Conservation (phyloP, 2,113 vertebrate genomes). For the Pimephales promelas region DNA sequence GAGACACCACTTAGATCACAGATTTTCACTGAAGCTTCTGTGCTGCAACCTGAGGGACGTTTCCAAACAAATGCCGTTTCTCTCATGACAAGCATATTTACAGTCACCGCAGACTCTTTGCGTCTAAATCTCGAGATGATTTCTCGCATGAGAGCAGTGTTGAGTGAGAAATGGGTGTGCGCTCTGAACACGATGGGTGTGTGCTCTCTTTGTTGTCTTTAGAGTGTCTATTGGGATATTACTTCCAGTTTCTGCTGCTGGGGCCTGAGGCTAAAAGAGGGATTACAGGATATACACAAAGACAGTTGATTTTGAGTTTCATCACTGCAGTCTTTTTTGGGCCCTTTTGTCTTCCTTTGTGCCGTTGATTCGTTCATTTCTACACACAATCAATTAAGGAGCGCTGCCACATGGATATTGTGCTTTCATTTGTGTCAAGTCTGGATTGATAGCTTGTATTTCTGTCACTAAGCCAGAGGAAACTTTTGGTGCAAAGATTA, state of each 20-base stretch:
- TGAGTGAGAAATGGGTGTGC: background rate
- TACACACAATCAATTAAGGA: slow-evolving; percentile 33
- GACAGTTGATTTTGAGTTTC: slow-evolving; percentile 48
- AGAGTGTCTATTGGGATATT: slow-evolving; percentile 55
- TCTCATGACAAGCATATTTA: slow-evolving; percentile 29
- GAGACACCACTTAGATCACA: slow-evolving; percentile 37
- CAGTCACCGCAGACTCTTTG: slow-evolving; percentile 26
- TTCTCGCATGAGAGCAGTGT: background rate
- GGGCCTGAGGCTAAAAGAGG: slow-evolving; percentile 44
- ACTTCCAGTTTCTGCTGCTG: slow-evolving; percentile 56
- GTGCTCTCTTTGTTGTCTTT: slow-evolving; percentile 53
- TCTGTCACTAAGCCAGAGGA: background rate
- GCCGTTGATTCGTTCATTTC: slow-evolving; percentile 14
- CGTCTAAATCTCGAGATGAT: background rate
- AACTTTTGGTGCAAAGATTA: background rate
- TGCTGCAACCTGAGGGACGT: slow-evolving; percentile 1
- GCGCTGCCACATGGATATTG: slow-evolving; percentile 22
- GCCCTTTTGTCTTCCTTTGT: slow-evolving; percentile 49
- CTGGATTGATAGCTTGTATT: background rate
- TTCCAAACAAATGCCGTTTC: background rate
- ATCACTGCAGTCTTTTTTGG: slow-evolving; percentile 42
- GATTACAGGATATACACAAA: slow-evolving; percentile 56
- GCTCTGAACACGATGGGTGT: slow-evolving; percentile 16
- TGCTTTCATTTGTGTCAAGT: slow-evolving; percentile 17
- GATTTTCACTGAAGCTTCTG: background rate